Percentiles rank a stretch among this genome's conserved stretches.
phyloP scores from a whole-genome alignment of 2,113 vertebrate genomes.

The Pampusana beccarii region DNA sequence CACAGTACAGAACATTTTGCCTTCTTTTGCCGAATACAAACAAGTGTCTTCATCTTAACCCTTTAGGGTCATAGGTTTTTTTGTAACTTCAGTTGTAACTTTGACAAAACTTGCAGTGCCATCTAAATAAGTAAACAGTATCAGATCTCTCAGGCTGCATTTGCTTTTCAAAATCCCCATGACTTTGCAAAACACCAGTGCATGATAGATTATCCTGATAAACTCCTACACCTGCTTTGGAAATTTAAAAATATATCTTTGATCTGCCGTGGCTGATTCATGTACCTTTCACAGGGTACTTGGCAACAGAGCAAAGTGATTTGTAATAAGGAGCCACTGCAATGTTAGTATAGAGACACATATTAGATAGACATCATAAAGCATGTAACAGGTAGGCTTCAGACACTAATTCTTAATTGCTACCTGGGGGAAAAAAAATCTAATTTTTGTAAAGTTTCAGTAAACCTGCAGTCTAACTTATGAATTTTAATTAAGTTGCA shows the following conservation, averaged over 20 bases:
- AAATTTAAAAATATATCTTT: conserved; percentile 14
- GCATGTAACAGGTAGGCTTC: background rate
- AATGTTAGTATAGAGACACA: background rate
- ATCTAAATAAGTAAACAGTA: background rate
- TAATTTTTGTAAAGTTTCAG: background rate
- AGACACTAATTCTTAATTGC: background rate
- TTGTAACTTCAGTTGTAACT: background rate
- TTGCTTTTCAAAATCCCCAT: background rate
- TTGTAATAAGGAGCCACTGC: background rate
- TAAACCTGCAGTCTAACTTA: background rate
- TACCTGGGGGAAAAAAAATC: background rate
- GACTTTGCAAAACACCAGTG: background rate
- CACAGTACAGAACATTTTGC: background rate
- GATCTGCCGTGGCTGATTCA: background rate
- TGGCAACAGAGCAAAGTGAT: background rate
- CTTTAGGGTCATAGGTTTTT: background rate
- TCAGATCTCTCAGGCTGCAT: background rate
- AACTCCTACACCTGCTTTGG: background rate
- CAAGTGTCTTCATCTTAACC: background rate
- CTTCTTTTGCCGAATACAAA: background rate
- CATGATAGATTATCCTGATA: background rate
- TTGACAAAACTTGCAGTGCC: background rate
- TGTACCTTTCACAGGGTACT: background rate
- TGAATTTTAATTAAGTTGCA: background rate
- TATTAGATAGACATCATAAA: background rate